phyloP scores from a whole-genome alignment of 1,140 invertebrate species.

The Protaetia brevitarsis region DNA sequence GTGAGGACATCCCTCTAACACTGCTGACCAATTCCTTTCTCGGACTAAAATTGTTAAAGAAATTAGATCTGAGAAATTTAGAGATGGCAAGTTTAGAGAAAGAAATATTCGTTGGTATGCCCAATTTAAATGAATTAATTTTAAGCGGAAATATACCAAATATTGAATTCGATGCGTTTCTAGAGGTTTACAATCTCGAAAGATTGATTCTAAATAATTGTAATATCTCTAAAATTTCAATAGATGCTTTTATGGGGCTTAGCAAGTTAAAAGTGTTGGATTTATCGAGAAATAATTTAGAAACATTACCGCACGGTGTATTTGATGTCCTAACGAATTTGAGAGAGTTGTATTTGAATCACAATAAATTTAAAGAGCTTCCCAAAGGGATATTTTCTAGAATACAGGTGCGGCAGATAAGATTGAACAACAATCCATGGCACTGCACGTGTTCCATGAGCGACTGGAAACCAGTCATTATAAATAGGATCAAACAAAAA shows the following conservation, averaged over 20 bases:
- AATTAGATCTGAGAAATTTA: slow-evolving; percentile 57
- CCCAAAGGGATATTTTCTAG: slow-evolving; percentile 57
- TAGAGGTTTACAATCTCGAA: slow-evolving; percentile 57
- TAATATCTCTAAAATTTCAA: slow-evolving; percentile 60
- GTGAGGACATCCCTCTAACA: slow-evolving; percentile 52
- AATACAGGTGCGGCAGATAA: slow-evolving; percentile 54
- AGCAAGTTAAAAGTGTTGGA: slow-evolving; percentile 59
- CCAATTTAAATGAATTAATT: slow-evolving; percentile 52
- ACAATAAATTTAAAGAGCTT: slow-evolving; percentile 59
- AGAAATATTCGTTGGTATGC: slow-evolving; percentile 60
- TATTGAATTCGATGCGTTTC: slow-evolving; percentile 67
- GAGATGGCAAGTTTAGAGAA: slow-evolving; percentile 57
- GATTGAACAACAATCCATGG: slow-evolving; percentile 67
- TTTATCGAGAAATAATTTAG: slow-evolving; percentile 61
- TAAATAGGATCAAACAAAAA: slow-evolving; percentile 53
- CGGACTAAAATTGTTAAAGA: slow-evolving; percentile 56
- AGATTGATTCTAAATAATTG: slow-evolving; percentile 61
- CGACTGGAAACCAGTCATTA: slow-evolving; percentile 58
- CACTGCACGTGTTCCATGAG: slow-evolving; percentile 65
- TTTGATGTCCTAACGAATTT: slow-evolving; percentile 61
- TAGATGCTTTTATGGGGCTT: slow-evolving; percentile 66
- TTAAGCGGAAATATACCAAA: slow-evolving; percentile 56
- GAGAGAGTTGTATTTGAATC: slow-evolving; percentile 59
- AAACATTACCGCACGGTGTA: slow-evolving; percentile 57
- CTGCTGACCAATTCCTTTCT: slow-evolving; percentile 61